phyloP scores from a whole-genome alignment of 2,113 vertebrate species.

The Laticauda laticaudata region DNA sequence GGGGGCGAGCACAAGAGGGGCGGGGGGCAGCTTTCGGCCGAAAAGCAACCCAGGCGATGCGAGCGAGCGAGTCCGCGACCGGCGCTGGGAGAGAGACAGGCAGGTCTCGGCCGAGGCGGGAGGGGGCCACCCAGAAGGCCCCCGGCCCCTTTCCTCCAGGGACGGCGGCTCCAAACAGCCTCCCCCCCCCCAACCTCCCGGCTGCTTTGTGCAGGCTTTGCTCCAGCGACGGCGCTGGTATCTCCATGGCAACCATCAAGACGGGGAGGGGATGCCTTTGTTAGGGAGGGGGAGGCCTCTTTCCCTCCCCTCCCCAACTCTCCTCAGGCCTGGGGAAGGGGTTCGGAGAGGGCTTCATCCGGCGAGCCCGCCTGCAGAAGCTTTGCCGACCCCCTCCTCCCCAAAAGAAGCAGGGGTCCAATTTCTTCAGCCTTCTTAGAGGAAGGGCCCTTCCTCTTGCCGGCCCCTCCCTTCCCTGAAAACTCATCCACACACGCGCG shows the following conservation, averaged over 20 bases:
- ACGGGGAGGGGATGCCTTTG: conserved; percentile 24
- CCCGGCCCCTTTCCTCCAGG: background rate
- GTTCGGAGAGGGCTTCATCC: background rate
- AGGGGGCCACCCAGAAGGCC: background rate
- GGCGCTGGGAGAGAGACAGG: background rate
- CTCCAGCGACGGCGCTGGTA: background rate
- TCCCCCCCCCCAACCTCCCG: background rate
- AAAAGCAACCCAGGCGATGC: background rate
- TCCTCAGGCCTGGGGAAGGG: background rate
- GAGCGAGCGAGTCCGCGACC: background rate
- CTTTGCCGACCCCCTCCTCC: background rate
- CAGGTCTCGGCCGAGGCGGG: background rate
- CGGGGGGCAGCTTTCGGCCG: background rate
- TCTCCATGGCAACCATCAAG: conserved; percentile 27
- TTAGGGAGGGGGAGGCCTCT: conserved; percentile 33
- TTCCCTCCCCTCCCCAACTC: background rate
- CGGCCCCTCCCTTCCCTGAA: background rate
- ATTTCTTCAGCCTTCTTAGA: background rate
- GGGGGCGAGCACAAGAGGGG: background rate
- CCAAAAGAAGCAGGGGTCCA: background rate
- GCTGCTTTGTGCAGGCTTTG: conserved; percentile 1
- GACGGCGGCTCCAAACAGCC: background rate
- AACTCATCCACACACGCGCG: background rate
- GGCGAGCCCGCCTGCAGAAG: background rate
- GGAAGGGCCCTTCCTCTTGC: background rate